A percentile compares a stretch with the other conserved stretches of the same genome.
phyloP scores from a whole-genome alignment of 2,888 invertebrate species.

The Tricholauxania praeusta region DNA sequence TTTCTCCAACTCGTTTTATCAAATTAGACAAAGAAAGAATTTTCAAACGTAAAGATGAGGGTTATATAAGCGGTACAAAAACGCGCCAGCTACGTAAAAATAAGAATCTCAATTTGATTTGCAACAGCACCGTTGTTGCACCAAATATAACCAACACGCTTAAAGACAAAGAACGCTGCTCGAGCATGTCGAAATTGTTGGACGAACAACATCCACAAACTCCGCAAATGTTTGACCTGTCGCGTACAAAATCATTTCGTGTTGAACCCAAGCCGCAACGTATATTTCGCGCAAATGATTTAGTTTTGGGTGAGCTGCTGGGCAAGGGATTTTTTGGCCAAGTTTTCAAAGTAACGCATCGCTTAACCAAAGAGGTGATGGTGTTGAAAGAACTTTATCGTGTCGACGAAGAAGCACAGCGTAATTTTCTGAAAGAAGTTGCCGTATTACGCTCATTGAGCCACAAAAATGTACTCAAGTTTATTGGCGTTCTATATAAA shows the following conservation, averaged over 20 bases:
- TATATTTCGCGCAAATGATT: constrained; percentile 91
- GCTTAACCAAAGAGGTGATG: constrained; percentile 92
- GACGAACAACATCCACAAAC: constrained; percentile 74
- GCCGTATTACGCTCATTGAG: constrained; percentile 90
- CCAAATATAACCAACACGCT: constrained; percentile 58
- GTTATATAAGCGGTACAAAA: constrained; percentile 72
- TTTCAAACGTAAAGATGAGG: constrained; percentile 67
- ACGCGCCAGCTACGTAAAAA: constrained; percentile 72
- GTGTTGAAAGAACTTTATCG: constrained; percentile 93
- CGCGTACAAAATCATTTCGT: constrained; percentile 89
- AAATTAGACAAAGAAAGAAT: constrained; percentile 65
- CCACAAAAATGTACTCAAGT: constrained; percentile 90
- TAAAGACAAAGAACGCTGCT: constrained; percentile 85
- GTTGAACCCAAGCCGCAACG: constrained; percentile 73
- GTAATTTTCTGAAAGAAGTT: constrained; percentile 94
- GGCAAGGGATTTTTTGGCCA: constrained; percentile 97
- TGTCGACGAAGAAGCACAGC: constrained; percentile 94
- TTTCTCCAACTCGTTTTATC: constrained; percentile 43
- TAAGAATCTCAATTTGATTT: constrained; percentile 67
- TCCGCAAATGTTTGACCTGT: constrained; percentile 75
- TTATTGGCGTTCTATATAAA: constrained; percentile 93
- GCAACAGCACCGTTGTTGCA: constrained; percentile 34
- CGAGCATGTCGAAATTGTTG: constrained; percentile 85
- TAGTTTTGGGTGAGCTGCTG: constrained; percentile 88
- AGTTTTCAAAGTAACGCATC: constrained; percentile 91